Conservation (phyloP, 2,113 vertebrate genomes). For the Cichladusa arquata region DNA sequence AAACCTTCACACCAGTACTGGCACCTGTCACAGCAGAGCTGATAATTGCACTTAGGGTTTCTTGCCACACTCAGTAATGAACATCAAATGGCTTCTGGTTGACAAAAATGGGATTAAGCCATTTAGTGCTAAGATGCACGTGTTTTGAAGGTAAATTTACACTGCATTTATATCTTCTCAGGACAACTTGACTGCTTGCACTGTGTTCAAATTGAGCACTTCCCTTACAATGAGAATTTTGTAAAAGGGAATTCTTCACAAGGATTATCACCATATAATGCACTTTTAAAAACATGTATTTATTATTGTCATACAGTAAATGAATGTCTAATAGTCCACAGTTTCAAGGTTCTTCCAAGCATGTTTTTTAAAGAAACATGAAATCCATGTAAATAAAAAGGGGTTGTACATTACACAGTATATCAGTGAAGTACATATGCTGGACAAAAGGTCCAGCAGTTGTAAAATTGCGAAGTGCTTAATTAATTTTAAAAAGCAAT, state of each 20-base stretch:
- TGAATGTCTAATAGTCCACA: neutral
- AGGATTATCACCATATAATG: neutral
- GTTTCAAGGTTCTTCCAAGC: neutral
- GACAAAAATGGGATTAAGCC: neutral
- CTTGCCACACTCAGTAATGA: neutral
- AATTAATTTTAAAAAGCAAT: neutral
- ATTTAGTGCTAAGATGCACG: neutral
- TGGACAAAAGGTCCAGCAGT: neutral
- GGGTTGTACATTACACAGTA: neutral
- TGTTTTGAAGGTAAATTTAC: neutral
- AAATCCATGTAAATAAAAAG: neutral
- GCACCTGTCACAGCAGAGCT: neutral
- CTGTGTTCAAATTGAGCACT: slow-evolving; percentile 3
- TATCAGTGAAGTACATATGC: neutral
- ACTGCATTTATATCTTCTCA: slow-evolving; percentile 1
- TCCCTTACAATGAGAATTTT: neutral
- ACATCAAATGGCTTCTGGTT: neutral
- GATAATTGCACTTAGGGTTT: neutral
- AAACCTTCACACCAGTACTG: neutral
- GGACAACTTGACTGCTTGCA: slow-evolving; percentile 31
- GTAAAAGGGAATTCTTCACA: neutral
- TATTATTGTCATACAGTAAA: neutral
- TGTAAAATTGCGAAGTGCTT: neutral
- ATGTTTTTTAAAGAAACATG: neutral
- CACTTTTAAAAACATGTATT: slow-evolving; percentile 37